phyloP scores from a whole-genome alignment of 2,888 invertebrate genomes.

The Candidula unifasciata region DNA sequence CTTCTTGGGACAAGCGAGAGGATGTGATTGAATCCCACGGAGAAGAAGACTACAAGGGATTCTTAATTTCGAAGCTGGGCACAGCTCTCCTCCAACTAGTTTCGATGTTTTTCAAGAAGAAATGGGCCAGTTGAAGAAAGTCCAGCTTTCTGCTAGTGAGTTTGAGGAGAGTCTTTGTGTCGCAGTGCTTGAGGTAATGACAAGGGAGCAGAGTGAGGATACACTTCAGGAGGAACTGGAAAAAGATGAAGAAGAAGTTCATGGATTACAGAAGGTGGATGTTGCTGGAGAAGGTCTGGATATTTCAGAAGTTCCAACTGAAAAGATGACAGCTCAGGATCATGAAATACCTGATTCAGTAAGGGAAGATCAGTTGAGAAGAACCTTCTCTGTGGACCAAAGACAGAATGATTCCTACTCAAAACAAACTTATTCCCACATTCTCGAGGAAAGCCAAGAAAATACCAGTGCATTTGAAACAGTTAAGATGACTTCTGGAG shows the following conservation, averaged over 20 bases:
- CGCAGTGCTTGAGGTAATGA: neutral
- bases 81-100: conserved; percentile 49
- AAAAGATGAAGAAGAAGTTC: neutral
- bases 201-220: neutral
- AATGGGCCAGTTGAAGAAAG: neutral
- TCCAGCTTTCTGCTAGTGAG: neutral
- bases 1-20: neutral
- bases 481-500: neutral
- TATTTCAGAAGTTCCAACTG: neutral
- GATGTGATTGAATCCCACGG: neutral
- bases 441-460: neutral
- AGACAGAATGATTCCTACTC: neutral
- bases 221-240: neutral
- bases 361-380: neutral
- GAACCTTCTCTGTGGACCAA: neutral
- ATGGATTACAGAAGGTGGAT: too few species aligned
- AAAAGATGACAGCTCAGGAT: neutral
- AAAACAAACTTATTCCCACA: neutral
- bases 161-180: conserved; percentile 43
- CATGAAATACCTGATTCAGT: neutral
- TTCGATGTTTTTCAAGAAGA: conserved; percentile 37
- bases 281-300: neutral
- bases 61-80: conserved; percentile 15
- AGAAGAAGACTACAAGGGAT: conserved; percentile 22
- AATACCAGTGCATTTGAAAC: neutral